phyloP scores from a whole-genome alignment of 2,888 invertebrate species.

The Chaetogeoica ovagalla region DNA sequence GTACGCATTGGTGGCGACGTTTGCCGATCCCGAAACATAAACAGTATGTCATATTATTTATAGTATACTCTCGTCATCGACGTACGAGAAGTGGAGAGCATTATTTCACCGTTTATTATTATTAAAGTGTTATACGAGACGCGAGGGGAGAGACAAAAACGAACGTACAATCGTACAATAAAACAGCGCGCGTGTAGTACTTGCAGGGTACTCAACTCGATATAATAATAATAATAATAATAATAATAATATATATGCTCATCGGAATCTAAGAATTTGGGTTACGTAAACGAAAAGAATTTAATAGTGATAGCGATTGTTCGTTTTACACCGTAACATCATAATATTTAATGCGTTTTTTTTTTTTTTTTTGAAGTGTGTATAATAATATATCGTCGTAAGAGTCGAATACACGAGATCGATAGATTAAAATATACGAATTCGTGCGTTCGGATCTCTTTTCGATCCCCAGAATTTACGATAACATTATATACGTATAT shows the following conservation, averaged over 20 bases:
- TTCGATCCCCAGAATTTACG: background rate
- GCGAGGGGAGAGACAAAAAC: background rate
- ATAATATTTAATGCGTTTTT: no score
- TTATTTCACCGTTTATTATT: background rate
- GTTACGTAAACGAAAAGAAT: slow-evolving; percentile 20
- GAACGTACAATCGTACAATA: background rate
- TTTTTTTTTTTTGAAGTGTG: no score
- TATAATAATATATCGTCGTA: no score
- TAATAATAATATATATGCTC: no score
- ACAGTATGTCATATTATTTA: no score
- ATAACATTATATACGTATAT: background rate
- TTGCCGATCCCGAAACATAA: no score
- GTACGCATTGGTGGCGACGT: no score
- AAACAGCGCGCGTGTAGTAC: no score
- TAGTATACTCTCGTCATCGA: background rate
- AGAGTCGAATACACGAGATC: background rate
- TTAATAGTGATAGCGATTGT: background rate
- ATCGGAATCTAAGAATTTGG: slow-evolving; percentile 6
- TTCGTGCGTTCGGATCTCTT: background rate
- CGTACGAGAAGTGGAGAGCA: background rate
- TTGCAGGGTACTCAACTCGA: background rate
- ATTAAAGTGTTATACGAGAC: background rate
- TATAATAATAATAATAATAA: no score
- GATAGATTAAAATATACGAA: background rate
- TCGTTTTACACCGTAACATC: no score